Evolutionary conservation across 2,113 vertebrate species (phyloP), one percentile per base, ranked within the genome.

Genomic region (Ptilonorhynchus violaceus): DNA sequence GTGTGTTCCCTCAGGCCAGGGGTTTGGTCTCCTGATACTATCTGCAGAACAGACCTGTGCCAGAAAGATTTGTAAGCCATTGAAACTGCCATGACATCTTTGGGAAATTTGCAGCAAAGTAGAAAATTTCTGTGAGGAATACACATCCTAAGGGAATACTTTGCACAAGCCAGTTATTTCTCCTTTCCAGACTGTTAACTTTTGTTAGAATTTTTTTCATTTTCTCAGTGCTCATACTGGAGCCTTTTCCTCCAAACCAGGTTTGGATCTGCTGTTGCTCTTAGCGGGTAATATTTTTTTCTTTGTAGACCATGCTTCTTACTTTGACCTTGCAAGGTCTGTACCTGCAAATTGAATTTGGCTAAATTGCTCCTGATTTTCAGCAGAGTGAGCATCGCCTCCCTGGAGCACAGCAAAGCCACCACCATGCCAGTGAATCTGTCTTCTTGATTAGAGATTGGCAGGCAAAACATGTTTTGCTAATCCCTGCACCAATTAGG

Each of bases 301-400:
- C 62, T 80, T 80, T 84, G 58, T 55, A 69, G 81, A 53, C 28
- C 11, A 5, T 5, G 8, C 30, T 80, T 85, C 63, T 88, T 80
- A 18, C 30, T 95, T 88, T 86, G 88, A 95, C 95, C 88, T 96
- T 94, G 39, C 74, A 92, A 88, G 24, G 63, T 82, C 81, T 52
- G 28, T 76, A 89, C 70, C 92, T 94, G 92, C 87, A 97, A 96
- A 93, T 15, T 73, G 85, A 96, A 83, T 92, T 92, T 88, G 64
- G 82, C 59, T 89, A 88, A 95, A 85, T 77, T 83, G 82, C 39
- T 88, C 81, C 63, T 86, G 28, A 93, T 93, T 88, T 95, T 93
- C 92, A 92, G 63, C 72, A 92, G 46, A 66, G 64, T 47, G 88
- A 94, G 66, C 78, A 74, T 39, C 12, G 3, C 50, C 46, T 93